phyloP scores from a whole-genome alignment of 2,888 invertebrate species.

The Pammene fasciana region DNA sequence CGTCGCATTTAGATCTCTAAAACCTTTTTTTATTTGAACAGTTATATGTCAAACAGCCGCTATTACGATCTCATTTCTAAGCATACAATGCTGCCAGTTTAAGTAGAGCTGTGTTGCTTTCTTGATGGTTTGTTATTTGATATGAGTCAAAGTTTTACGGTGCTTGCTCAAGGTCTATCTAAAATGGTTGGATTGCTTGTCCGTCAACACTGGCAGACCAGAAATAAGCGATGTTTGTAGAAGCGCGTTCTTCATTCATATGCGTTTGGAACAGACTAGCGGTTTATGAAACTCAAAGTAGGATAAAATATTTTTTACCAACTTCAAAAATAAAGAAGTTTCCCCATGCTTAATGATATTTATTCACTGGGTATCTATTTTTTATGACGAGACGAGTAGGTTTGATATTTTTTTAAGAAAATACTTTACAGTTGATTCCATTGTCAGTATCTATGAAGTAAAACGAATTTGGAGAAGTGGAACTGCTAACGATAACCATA shows the following conservation, averaged over 20 bases:
- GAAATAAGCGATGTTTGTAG: slow-evolving; percentile 70
- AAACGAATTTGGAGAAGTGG: no score
- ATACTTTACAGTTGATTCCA: no score
- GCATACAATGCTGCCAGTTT: slow-evolving; percentile 59
- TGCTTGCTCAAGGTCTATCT: slow-evolving; percentile 52
- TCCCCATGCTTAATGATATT: no score
- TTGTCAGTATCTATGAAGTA: no score
- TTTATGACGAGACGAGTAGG: no score
- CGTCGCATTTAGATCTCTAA: slow-evolving; percentile 43
- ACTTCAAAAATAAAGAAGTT: no score
- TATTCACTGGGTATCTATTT: no score
- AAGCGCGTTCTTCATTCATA: slow-evolving; percentile 70
- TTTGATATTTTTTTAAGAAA: no score
- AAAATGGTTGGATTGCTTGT: slow-evolving; percentile 53
- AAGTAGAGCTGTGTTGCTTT: slow-evolving; percentile 48
- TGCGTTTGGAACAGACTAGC: slow-evolving; percentile 55
- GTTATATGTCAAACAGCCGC: slow-evolving; percentile 66
- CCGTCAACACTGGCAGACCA: slow-evolving; percentile 68
- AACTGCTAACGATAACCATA: no score
- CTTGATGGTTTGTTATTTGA: slow-evolving; percentile 45
- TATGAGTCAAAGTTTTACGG: slow-evolving; percentile 47
- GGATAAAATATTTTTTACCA: background rate
- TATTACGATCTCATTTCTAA: slow-evolving; percentile 67
- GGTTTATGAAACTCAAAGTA: slow-evolving; percentile 37
- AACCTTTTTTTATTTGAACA: slow-evolving; percentile 56